Base-by-base conservation (phyloP, 2,113 vertebrate genomes). In the Indicator indicator region DNA sequence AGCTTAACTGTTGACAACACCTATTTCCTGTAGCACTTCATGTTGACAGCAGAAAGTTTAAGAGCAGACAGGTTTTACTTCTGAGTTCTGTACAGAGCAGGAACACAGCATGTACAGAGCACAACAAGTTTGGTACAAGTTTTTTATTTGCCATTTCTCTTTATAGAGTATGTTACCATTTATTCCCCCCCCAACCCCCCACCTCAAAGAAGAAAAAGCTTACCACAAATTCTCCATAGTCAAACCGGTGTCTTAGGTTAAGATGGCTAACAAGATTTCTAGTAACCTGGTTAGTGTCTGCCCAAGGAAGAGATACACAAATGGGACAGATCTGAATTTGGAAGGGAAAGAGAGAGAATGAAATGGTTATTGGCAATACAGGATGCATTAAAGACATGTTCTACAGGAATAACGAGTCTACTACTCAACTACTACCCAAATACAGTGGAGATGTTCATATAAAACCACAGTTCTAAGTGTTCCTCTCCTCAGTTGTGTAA, bases 261-360 rank as follows among this genome's bases (percentile, higher is more conserved):
- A 99, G 97, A 96, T 99, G 98, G 79, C 91, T 97, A 96, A 98
- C 98, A 67, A 99, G 98, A 98, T 98, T 96, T 94, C 97, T 98
- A 97, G 98, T 98, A 94, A 97, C 93, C 96, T 98, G 98, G 94
- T 95, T 97, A 95, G 98, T 97, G 96, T 98, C 97, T 93, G 98
- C 98, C 97, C 98, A 98, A 73, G 98, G 98, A 96, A 98, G 96
- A 92, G 97, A 97, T 46, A 97, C 97, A 96, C 98, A 99, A 95
- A 99, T 98, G 68, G 98, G 98, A 97, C 98, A 99, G 54, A 98
- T 98, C 98, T 98, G 92, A 69, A 86, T 92, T 83, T 89, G 88
- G 88, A 91, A n/a, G 28, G 19, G 54, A 83, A 78, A 93, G 65
- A 91, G 59, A 96, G 28, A 95, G 16, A 88, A 86, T 55, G 6